These are phyloP conservation scores for Sceloporus tristichus DNA, from an alignment of 2,113 vertebrate species.

Conservation along the genomic window DNA sequence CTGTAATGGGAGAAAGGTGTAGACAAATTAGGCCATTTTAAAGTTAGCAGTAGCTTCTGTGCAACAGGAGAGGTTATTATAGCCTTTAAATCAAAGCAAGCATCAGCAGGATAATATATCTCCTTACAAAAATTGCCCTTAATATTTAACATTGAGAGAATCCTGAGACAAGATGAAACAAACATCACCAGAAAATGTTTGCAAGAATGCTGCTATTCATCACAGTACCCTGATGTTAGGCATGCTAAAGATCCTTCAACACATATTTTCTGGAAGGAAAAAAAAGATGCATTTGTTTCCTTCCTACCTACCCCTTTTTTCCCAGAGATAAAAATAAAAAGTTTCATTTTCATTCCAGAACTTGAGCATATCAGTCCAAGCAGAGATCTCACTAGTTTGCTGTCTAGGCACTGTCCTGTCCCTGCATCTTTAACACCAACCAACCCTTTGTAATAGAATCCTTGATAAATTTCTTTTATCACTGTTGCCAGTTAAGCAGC, in stretches of 20 bases:
- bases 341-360: slow-evolving; percentile 42
- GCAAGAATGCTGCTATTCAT: slow-evolving; percentile 44
- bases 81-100: slow-evolving; percentile 61
- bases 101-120: slow-evolving; percentile 49
- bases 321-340: slow-evolving; percentile 47
- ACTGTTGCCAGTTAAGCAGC: slow-evolving; percentile 61
- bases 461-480: slow-evolving; percentile 55
- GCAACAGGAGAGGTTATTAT: slow-evolving; percentile 46
- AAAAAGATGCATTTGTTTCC: slow-evolving; percentile 28
- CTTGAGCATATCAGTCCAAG: slow-evolving; percentile 57
- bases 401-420: slow-evolving; percentile 52
- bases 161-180: slow-evolving; percentile 60
- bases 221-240: slow-evolving; percentile 42
- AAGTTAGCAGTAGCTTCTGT: background rate
- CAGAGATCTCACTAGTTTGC: slow-evolving; percentile 54
- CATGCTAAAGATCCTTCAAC: slow-evolving; percentile 53
- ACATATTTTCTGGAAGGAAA: slow-evolving; percentile 17
- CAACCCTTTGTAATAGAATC: slow-evolving; percentile 54
- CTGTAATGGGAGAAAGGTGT: background rate
- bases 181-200: slow-evolving; percentile 44
- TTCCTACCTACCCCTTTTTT: slow-evolving; percentile 34
- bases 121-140: slow-evolving; percentile 54
- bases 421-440: slow-evolving; percentile 61
- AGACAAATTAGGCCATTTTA: slow-evolving; percentile 9
- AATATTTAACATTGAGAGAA: slow-evolving; percentile 60